A percentile compares a stretch with the other conserved stretches of the same genome.
Evolutionary conservation across 1,140 invertebrate genomes (phyloP).

Genomic region (Microplitis mediator): DNA sequence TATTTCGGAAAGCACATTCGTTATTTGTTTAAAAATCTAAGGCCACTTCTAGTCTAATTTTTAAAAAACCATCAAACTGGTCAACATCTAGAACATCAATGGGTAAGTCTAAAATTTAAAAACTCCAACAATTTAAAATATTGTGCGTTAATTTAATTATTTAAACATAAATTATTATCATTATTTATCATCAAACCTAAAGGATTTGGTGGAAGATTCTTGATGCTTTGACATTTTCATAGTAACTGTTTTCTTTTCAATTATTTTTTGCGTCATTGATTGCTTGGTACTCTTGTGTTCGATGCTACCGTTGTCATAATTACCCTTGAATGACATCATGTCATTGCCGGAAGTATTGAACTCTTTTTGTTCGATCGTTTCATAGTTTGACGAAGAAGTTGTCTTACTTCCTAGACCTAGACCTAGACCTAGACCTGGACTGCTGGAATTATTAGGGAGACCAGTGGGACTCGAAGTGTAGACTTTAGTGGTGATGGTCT

Average conservation of each 20-base stretch:
- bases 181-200: conserved; percentile 58
- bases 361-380: conserved; percentile 55
- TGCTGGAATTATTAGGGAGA: no score
- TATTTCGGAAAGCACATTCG: conserved; percentile 46
- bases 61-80: not conserved
- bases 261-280: conserved; percentile 61
- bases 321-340: conserved; percentile 46
- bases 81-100: not conserved
- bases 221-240: conserved; percentile 60
- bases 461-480: conserved; percentile 52
- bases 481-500: conserved; percentile 57
- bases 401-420: conserved; percentile 42
- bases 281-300: conserved; percentile 64
- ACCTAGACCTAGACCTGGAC: no score
- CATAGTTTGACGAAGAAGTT: conserved; percentile 55
- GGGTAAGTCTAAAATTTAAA: no score
- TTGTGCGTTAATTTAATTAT: not conserved
- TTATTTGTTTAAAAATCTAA: conserved; percentile 48
- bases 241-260: conserved; percentile 63
- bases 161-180: not conserved
- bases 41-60: conserved; percentile 44
- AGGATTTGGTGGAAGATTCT: conserved; percentile 61
- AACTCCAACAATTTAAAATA: no score
- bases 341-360: conserved; percentile 48
- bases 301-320: conserved; percentile 51